Base-by-base conservation (phyloP, 2,888 invertebrate genomes). In the Nephrocerus scutellatus region DNA sequence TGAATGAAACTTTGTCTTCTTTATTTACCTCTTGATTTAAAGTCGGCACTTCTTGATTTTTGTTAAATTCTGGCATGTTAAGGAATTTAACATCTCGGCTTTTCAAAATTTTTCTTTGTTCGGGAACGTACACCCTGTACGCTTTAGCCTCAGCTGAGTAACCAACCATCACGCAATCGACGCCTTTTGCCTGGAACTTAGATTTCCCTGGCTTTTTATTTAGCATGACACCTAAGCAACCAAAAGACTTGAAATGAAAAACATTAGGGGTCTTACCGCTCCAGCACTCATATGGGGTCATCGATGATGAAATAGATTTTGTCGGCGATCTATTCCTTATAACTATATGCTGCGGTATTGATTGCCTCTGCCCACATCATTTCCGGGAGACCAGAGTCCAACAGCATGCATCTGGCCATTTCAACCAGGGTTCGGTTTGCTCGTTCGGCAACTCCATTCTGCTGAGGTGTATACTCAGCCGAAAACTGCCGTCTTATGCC, bases 361-460 rank as follows among this genome's bases (percentile, higher is more conserved):
- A 42, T 16, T 5, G 46, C 47, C 9, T 48, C 47, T n/a, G 39
- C 52, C 34, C 52, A 54, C 8, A 51, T 29, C 6, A 43, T 20
- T 24, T 39, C 56, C 48, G 12, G 47, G 2, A 58, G 23, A 4
- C 40, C 44, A 6, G 48, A 39, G 16, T 47, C 39, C 1, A 45
- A 29, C 15, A 61, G 16, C 48, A 62, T 48, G 12, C 52, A 47
- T n/a, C 57, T 37, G 3, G 55, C 52, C 35, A 47, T 46, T 10
- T 59, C 54, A 7, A 57, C 32, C 0, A 49, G 18, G 0, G 48
- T 46, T 10, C 41, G 9, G 18, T 50, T 50, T 6, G 33, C 42
- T 3, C 48, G 39, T 30, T 46, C 47, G 0, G 46, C 44, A 6
- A 48, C 40, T n/a, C 47, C 47, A 8, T 48, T 50, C 38, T 49